Base-by-base conservation (phyloP, 2,888 invertebrate genomes). In the Lampropteryx suffumata region DNA sequence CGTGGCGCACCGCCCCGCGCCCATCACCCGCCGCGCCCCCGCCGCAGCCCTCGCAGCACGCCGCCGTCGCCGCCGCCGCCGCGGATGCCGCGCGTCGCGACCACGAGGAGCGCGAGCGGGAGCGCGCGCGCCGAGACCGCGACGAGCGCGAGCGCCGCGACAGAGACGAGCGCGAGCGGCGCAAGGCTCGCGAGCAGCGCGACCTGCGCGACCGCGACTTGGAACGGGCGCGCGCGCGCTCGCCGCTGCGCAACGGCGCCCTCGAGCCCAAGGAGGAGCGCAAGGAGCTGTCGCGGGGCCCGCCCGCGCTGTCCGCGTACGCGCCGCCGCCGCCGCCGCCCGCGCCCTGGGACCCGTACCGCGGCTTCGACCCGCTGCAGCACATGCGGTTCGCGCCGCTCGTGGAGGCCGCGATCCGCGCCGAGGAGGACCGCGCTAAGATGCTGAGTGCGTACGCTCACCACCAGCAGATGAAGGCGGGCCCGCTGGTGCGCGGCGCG, bases 361-460 rank as follows among this genome's bases (percentile, higher is more conserved):
- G 94, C 43, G 90, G 92, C 24, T 95, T 94, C 79, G 94, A 94
- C 73, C 94, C 94, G 30, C 91, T 95, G 59, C 88, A 89, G 65
- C 89, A 90, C 76, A 86, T 94, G 78, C 92, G 95, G 46, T 95
- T 95, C 78, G 95, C 95, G 76, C 95, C 96, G 12, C 86, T 96
- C 26, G 93, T 96, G 88, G 95, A 95, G 66, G 95, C 94, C 9
- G 95, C 95, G 12, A 93, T 94, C 73, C 91, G 95, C 46, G 94
- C 93, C 35, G 95, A 95, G 73, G 95, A 96, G 67, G 94, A 96
- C 77, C 93, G 95, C 53, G 94, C 94, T 32, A 96, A 95, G 82
- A 92, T 95, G 71, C 92, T 94, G 72, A 93, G 92, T 62, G 93
- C 94, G 57, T 95, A 95, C 82, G 92, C 93, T 49, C 92, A 92